Base-by-base conservation (phyloP, 2,113 vertebrate genomes). In the Megaceryle torquata region DNA sequence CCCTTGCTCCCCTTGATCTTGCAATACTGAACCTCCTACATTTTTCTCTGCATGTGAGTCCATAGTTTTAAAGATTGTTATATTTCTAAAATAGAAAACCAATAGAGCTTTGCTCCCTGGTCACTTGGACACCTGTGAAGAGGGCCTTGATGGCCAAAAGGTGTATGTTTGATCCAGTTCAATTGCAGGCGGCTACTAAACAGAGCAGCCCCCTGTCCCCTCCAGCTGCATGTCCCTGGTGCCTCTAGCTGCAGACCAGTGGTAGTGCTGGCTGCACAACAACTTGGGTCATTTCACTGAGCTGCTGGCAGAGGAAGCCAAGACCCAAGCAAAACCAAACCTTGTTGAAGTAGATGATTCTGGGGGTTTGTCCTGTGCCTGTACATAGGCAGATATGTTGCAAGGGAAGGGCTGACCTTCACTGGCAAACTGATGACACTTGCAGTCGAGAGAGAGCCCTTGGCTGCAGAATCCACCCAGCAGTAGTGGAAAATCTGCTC, bases 31-130 rank as follows among this genome's bases (percentile, higher is more conserved):
- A 44, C 11, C 4, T 43, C 53, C 17, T 85, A 15, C 8, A 3
- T 46, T 28, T 64, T 9, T 7, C 72, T 68, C 64, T 68, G 11
- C 24, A 2, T 51, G 6, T 20, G 31, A 92, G 21, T 24, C 25
- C 4, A 1, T 60, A 39, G 75, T 54, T 69, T 53, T 15, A 69
- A 72, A 82, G 17, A 44, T 51, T 82, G 2, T 50, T 80, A 8
- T 35, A 9, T 48, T 85, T 79, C 64, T 82, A 46, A 71, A 91
- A 67, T 41, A 28, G 24, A 67, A 90, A 76, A 54, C 11, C 51
- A n/a, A 11, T 0, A 0, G 22, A 43, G 37, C 33, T 70, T 60
- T 79, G 6, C 50, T 82, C 57, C 25, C 26, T 43, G 9, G 20
- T 51, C 20, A 53, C 51, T 48, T 69, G 50, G 46, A 33, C 22